phyloP scores from a whole-genome alignment of 2,797 vertebrate genomes.

The Anniella stebbinsi region DNA sequence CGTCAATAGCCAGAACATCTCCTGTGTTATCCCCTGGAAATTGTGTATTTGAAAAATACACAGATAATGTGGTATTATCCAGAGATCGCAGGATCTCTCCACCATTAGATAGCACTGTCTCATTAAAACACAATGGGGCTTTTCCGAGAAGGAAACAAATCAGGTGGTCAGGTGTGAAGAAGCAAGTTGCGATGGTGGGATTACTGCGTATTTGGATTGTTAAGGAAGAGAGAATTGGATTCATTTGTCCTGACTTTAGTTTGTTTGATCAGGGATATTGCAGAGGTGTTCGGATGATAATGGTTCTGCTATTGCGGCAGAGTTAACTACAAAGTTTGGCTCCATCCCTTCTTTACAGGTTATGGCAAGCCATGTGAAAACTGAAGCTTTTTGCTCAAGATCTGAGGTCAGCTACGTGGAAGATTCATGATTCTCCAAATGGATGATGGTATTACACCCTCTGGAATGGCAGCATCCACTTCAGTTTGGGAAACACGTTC shows the following conservation, averaged over 20 bases:
- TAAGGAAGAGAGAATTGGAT: background rate
- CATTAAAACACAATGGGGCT: too few relatives aligned
- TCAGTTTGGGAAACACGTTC: background rate
- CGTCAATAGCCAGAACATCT: too few relatives aligned
- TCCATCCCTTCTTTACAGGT: background rate
- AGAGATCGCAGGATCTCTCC: too few relatives aligned
- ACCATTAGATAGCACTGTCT: too few relatives aligned
- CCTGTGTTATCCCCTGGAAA: too few relatives aligned
- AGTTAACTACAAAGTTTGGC: background rate
- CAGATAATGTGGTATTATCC: too few relatives aligned
- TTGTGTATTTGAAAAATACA: too few relatives aligned
- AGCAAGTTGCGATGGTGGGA: too few relatives aligned
- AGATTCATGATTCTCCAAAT: background rate
- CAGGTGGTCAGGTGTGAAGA: too few relatives aligned
- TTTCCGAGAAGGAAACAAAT: too few relatives aligned
- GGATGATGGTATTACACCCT: background rate
- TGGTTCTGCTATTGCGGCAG: background rate
- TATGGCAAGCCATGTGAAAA: background rate
- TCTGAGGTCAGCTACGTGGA: background rate
- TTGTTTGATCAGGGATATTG: background rate
- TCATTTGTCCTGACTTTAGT: background rate
- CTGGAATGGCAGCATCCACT: background rate
- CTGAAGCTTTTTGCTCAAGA: background rate
- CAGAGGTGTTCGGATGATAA: background rate
- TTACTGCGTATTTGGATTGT: background rate